Evolutionary conservation across 2,113 vertebrate genomes (phyloP), one percentile per base, ranked within the genome.

Genomic region (Panthera leo): DNA sequence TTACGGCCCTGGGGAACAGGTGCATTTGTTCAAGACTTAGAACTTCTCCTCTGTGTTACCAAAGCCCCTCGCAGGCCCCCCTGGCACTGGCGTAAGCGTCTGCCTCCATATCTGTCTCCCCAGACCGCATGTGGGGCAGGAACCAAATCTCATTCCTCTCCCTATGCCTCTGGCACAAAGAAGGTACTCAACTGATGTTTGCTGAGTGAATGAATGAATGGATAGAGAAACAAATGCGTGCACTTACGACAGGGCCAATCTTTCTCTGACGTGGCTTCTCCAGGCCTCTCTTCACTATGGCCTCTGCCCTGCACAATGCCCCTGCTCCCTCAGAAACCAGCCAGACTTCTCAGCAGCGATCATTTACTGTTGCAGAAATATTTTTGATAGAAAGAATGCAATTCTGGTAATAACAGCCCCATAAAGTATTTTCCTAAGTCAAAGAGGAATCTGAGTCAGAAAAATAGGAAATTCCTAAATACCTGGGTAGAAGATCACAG

Each of bases 401-500:
- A 39, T 88, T 94, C 67, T 94, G 78, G 42, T 83, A 75, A 78
- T 53, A 96, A 92, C 61, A 95, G 27, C 31, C 51, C 92, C 85
- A 3, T 36, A 73, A 97, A 92, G 61, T 91, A 73, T 96, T 97
- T 95, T 92, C 79, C 90, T 70, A 92, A 93, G 82, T 96, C 93
- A 91, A 76, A 94, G 58, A 85, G 85, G 93, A 93, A 95, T 90
- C 42, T 96, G 53, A 78, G 39, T 82, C 58, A 75, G 58, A 88
- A 96, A 92, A 97, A 85, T 61, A 97, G 95, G 92, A 97, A 95
- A 96, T 97, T 95, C 96, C 85, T 58, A 93, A 91, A 97, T 99
- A 99, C 99, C 99, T 99, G 97, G 98, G 98, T 76, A 99, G 98
- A 95, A 99, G 98, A 98, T 99, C 99, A 96, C 99, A 99, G 97